Percentiles rank a stretch among this genome's conserved stretches.
Conservation (phyloP, 2,888 invertebrate species). For the Neoaliturus tenellus region DNA sequence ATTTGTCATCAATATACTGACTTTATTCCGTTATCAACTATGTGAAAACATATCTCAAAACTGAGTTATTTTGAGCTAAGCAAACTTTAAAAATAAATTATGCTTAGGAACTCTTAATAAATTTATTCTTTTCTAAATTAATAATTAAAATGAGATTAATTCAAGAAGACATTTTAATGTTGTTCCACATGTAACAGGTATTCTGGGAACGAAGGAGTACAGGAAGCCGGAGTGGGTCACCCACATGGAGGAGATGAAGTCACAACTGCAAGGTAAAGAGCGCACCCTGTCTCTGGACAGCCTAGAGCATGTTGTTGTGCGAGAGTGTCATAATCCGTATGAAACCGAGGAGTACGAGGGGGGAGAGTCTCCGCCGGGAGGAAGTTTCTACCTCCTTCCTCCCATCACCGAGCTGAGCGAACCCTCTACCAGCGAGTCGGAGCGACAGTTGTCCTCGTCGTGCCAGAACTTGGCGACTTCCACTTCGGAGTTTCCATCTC, state of each 20-base stretch:
- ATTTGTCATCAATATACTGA: no score
- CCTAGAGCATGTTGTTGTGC: slow-evolving; percentile 64
- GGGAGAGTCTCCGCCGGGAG: slow-evolving; percentile 53
- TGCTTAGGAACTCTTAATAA: no score
- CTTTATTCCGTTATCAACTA: no score
- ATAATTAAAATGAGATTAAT: no score
- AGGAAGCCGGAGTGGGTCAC: slow-evolving; percentile 95
- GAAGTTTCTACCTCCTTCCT: slow-evolving; percentile 72
- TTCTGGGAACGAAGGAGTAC: slow-evolving; percentile 91
- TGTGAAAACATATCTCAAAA: no score
- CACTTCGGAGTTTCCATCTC: slow-evolving; percentile 22
- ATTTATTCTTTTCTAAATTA: no score
- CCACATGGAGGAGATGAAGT: slow-evolving; percentile 93
- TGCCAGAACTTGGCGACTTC: slow-evolving; percentile 60
- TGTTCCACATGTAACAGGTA: slow-evolving; percentile 81
- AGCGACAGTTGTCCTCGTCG: slow-evolving; percentile 64
- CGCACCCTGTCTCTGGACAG: slow-evolving; percentile 62
- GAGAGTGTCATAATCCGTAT: slow-evolving; percentile 62
- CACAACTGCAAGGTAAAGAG: slow-evolving; percentile 86
- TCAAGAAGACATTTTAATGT: no score
- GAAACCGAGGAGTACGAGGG: slow-evolving; percentile 63
- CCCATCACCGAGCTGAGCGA: slow-evolving; percentile 78
- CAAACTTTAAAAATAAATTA: no score
- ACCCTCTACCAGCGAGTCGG: slow-evolving; percentile 69
- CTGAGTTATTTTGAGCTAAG: no score